phyloP scores from a whole-genome alignment of 2,888 invertebrate genomes.

The Napeogenes sylphis region DNA sequence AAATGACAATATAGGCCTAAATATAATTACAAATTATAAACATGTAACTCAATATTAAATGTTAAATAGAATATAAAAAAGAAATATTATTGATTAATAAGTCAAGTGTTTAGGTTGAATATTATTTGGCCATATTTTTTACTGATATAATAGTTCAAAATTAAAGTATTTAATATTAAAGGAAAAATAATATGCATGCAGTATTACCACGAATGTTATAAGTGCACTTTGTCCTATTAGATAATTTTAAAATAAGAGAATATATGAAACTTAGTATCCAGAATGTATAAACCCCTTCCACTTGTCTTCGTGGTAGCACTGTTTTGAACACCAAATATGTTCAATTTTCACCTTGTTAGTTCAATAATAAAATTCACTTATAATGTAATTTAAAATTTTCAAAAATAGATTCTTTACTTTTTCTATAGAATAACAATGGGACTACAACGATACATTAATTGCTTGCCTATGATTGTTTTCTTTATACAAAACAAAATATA shows the following conservation, averaged over 20 bases:
- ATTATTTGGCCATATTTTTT: conserved; percentile 32
- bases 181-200: conserved; percentile 29
- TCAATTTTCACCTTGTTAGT: conserved; percentile 24
- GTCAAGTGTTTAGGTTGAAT: conserved; percentile 30
- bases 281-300: conserved; percentile 6
- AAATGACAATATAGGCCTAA: conserved; percentile 43
- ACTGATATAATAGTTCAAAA: conserved; percentile 37
- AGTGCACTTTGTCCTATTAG: conserved; percentile 34
- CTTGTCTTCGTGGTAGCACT: conserved; percentile 26
- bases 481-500: conserved; percentile 44
- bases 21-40: conserved; percentile 12
- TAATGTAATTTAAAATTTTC: conserved; percentile 5
- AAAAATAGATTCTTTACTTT: not conserved
- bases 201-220: conserved; percentile 41
- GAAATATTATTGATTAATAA: not conserved
- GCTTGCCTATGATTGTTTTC: conserved; percentile 59
- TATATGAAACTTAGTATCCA: conserved; percentile 10
- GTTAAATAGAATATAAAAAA: conserved; percentile 7
- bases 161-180: conserved; percentile 33
- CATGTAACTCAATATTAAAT: conserved; percentile 16
- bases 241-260: conserved; percentile 24
- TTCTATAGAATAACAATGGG: conserved; percentile 34
- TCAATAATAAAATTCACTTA: conserved; percentile 12
- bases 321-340: conserved; percentile 25
- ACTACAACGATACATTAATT: conserved; percentile 46